Evolutionary conservation across 2,888 invertebrate genomes (phyloP).

Genomic region (Drosophila birchii): DNA sequence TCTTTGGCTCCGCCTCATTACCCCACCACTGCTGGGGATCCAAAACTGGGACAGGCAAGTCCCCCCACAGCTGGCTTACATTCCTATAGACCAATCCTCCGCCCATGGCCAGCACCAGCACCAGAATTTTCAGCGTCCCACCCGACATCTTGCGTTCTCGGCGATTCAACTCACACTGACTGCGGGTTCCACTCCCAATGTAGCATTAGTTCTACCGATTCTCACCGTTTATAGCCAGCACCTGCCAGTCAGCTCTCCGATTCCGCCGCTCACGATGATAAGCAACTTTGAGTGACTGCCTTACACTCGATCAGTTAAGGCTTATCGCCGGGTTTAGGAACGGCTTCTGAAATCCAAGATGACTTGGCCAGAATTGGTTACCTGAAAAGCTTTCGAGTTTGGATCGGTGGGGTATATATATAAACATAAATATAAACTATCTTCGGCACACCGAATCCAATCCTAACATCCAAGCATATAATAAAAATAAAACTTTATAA

Average conservation of each 20-base stretch:
- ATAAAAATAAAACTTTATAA: too few relatives aligned
- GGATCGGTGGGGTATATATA: neutral
- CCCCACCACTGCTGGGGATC: constrained; percentile 82
- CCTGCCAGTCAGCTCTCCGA: too few relatives aligned
- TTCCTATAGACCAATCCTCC: constrained; percentile 71
- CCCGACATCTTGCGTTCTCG: constrained; percentile 58
- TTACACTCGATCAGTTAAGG: constrained; percentile 22
- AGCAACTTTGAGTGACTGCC: constrained; percentile 30
- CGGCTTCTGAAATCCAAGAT: constrained; percentile 5
- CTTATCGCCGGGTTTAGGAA: constrained; percentile 7
- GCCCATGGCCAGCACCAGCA: constrained; percentile 70
- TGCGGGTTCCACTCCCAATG: neutral
- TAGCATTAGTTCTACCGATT: too few relatives aligned
- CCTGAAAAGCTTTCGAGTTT: constrained; percentile 10
- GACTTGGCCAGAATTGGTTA: neutral
- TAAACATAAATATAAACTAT: too few relatives aligned
- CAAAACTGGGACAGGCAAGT: constrained; percentile 66
- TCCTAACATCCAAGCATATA: too few relatives aligned
- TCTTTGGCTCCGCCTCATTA: constrained; percentile 71
- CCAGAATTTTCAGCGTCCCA: constrained; percentile 59
- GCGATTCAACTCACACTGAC: constrained; percentile 28
- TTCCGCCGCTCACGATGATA: constrained; percentile 34
- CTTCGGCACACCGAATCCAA: too few relatives aligned
- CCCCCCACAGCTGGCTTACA: constrained; percentile 55
- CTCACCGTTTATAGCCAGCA: constrained; percentile 3